A percentile compares a stretch with the other conserved stretches of the same genome.
phyloP scores from a whole-genome alignment of 2,113 vertebrate genomes.

The Chaetodon auriga region DNA sequence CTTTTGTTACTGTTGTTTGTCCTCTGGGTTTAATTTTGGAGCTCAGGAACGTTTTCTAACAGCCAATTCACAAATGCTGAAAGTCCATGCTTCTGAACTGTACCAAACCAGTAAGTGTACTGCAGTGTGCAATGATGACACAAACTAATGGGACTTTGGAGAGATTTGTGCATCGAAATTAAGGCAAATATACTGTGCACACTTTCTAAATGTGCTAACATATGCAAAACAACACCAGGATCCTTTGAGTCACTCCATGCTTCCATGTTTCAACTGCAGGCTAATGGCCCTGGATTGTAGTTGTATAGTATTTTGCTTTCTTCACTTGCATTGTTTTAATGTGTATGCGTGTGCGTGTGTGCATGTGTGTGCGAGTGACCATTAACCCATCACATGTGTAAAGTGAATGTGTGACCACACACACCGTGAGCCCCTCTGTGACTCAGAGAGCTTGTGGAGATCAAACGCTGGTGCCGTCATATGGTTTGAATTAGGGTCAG shows the following conservation, averaged over 20 bases:
- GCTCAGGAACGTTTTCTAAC: neutral
- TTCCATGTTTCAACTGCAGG: conserved; percentile 30
- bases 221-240: neutral
- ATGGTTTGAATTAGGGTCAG: conserved; percentile 90
- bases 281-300: neutral
- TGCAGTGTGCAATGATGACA: neutral
- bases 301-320: conserved; percentile 14
- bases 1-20: neutral
- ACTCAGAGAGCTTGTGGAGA: conserved; percentile 71
- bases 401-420: conserved; percentile 79
- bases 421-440: conserved; percentile 66
- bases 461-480: conserved; percentile 80
- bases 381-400: conserved; percentile 78
- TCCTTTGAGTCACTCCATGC: neutral
- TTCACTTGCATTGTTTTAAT: conserved; percentile 17
- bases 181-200: neutral
- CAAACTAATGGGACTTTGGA: neutral
- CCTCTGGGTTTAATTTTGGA: neutral
- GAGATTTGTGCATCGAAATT: neutral
- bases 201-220: neutral
- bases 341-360: neutral
- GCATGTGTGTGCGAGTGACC: conserved; percentile 37
- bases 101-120: neutral
- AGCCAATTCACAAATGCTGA: neutral
- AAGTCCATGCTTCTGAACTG: neutral